Conservation (phyloP, 2,113 vertebrate species). For the Oncorhynchus keta region DNA sequence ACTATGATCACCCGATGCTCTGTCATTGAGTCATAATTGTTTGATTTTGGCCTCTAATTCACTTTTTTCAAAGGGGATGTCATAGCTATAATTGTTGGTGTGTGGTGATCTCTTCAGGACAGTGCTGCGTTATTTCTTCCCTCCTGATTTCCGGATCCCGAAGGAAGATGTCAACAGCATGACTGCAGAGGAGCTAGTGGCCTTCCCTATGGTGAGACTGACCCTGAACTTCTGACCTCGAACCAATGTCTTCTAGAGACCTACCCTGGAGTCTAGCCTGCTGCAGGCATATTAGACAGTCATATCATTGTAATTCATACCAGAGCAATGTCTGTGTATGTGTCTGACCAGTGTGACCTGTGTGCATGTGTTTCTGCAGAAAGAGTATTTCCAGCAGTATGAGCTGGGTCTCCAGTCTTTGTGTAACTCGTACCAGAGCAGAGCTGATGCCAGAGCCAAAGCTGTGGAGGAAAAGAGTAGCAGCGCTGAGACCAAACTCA, state of each 20-base stretch:
- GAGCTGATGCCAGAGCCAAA: conserved; percentile 88
- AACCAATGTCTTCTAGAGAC: neutral
- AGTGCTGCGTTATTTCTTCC: conserved; percentile 94
- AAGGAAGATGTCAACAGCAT: conserved; percentile 94
- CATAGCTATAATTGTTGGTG: conserved; percentile 2
- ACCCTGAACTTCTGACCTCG: neutral
- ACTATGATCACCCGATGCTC: neutral
- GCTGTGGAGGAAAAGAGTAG: conserved; percentile 89
- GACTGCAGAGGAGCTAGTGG: conserved; percentile 89
- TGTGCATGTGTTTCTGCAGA: conserved; percentile 67
- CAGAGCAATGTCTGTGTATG: neutral
- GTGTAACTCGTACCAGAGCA: conserved; percentile 93
- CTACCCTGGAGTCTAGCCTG: no score
- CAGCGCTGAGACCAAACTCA: conserved; percentile 80
- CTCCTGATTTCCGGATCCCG: conserved; percentile 89
- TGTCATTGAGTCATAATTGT: no score
- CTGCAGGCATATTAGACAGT: no score
- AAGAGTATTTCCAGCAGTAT: conserved; percentile 97
- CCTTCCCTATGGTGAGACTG: conserved; percentile 90
- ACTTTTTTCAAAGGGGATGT: neutral
- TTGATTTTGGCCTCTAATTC: no score
- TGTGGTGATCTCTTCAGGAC: conserved; percentile 77
- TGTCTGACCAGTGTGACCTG: neutral
- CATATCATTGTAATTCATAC: no score
- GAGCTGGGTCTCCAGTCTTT: conserved; percentile 92